Percentiles rank a stretch among this genome's conserved stretches.
These are phyloP conservation scores for Heptranchias perlo DNA, from an alignment of 2,113 vertebrate genomes.

Conservation along the genomic window DNA sequence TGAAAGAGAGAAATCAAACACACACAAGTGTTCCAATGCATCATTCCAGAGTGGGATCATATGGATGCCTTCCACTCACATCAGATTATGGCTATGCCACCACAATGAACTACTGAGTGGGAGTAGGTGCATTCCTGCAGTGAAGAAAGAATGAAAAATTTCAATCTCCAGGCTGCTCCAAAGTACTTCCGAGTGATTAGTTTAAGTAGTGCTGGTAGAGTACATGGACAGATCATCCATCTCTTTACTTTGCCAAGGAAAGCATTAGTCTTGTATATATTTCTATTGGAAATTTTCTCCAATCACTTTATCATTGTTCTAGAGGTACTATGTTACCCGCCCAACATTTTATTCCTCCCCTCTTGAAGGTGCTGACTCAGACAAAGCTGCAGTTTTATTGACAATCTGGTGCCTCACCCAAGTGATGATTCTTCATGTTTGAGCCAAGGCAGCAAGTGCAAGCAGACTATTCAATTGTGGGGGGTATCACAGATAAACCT, in stretches of 20 bases:
- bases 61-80: neutral
- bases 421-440: neutral
- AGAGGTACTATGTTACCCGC: neutral
- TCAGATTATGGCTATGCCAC: neutral
- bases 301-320: neutral
- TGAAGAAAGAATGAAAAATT: neutral
- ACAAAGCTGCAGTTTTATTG: neutral
- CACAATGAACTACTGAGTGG: neutral
- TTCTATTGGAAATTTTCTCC: neutral
- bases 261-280: neutral
- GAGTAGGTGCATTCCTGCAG: neutral
- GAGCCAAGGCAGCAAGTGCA: neutral
- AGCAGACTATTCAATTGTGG: neutral
- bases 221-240: neutral
- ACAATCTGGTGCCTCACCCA: neutral
- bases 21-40: neutral
- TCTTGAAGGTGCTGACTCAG: neutral
- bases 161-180: neutral
- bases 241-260: neutral
- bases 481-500: neutral
- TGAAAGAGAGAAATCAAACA: neutral
- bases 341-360: neutral
- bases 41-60: neutral
- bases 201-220: neutral
- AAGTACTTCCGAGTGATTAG: neutral